phyloP scores from a whole-genome alignment of 2,888 invertebrate genomes.

The Alloplasta piceator region DNA sequence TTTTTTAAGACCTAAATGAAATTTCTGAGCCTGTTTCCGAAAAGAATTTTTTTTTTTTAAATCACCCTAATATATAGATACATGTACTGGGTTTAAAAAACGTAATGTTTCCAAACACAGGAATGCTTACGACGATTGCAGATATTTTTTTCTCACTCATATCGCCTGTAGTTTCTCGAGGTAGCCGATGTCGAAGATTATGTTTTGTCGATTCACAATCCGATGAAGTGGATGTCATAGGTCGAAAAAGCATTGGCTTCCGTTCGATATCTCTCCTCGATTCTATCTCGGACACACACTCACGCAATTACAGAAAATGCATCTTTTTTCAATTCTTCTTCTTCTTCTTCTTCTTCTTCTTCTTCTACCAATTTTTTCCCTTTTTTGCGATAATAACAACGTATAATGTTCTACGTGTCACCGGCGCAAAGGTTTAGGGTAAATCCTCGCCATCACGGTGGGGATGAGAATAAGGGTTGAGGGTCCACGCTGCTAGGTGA shows the following conservation, averaged over 20 bases:
- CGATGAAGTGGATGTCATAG: constrained; percentile 6
- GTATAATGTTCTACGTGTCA: background rate
- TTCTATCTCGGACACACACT: background rate
- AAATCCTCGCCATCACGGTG: background rate
- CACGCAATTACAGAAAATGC: too few relatives aligned
- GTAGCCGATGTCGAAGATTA: too few relatives aligned
- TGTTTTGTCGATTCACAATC: background rate
- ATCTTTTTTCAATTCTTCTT: too few relatives aligned
- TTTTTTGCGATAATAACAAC: background rate
- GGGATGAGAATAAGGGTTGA: constrained; percentile 10
- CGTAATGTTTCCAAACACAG: background rate
- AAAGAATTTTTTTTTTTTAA: too few relatives aligned
- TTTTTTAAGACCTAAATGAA: too few relatives aligned
- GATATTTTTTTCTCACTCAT: constrained; percentile 32
- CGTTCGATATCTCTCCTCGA: background rate
- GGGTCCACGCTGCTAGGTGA: constrained; percentile 36
- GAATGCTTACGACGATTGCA: constrained; percentile 25
- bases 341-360: too few relatives aligned
- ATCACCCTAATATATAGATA: too few relatives aligned
- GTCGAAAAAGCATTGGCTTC: constrained; percentile 11
- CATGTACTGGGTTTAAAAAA: too few relatives aligned
- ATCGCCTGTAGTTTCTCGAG: background rate
- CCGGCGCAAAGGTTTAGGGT: background rate
- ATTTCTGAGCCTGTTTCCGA: too few relatives aligned
- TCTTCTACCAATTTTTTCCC: background rate